A percentile compares a stretch with the other conserved stretches of the same genome.
These are phyloP conservation scores for Stegodyphus dumicola DNA, from an alignment of 1,140 invertebrate species.

Conservation along the genomic window DNA sequence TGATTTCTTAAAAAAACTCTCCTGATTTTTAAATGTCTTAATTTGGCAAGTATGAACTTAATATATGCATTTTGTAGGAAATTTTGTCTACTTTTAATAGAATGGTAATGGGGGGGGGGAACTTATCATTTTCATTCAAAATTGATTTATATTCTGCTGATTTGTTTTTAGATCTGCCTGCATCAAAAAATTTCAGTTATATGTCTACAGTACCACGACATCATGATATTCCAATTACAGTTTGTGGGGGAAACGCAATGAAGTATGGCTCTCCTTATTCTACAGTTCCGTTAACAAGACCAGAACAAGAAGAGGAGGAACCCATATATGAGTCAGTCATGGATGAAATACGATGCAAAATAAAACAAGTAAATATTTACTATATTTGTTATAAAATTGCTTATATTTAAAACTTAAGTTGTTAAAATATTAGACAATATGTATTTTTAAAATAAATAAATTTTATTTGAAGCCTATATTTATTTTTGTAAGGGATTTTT, in stretches of 20 bases:
- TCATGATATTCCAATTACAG: slow-evolving; percentile 40
- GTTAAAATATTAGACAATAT: no score
- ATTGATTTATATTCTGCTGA: neutral
- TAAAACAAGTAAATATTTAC: slow-evolving; percentile 30
- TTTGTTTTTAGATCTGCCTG: slow-evolving; percentile 25
- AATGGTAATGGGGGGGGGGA: no score
- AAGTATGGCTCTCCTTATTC: slow-evolving; percentile 57
- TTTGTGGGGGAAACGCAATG: slow-evolving; percentile 36
- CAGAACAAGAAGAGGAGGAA: slow-evolving; percentile 52
- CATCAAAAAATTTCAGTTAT: slow-evolving; percentile 51
- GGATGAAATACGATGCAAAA: slow-evolving; percentile 49
- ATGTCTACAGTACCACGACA: slow-evolving; percentile 46
- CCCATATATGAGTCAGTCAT: slow-evolving; percentile 59
- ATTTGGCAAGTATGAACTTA: no score
- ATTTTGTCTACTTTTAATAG: no score
- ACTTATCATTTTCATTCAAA: neutral
- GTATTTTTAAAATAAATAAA: no score
- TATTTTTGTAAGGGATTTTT: no score
- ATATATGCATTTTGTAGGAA: no score
- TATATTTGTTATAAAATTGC: neutral
- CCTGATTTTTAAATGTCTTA: no score
- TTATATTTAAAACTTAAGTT: no score
- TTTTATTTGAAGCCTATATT: no score
- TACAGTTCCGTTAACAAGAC: slow-evolving; percentile 47
- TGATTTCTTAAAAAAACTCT: no score